Evolutionary conservation across 2,888 invertebrate genomes (phyloP).

Genomic region (Perithous albicinctus): DNA sequence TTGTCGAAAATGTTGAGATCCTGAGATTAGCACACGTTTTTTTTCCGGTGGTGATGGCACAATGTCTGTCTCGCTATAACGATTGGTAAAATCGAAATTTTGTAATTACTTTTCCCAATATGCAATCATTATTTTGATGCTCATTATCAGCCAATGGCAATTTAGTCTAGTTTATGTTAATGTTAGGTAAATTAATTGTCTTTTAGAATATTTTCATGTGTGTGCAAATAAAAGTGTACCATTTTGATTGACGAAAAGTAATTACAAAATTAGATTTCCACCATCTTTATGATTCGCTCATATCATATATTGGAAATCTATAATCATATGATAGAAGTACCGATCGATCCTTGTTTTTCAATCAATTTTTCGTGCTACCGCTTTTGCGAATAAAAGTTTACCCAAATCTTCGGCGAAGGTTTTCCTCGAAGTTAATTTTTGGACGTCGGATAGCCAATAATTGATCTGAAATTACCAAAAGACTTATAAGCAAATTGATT

Average conservation of each 20-base stretch:
- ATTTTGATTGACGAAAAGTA: neutral
- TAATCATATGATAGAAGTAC: conserved; percentile 28
- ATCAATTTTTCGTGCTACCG: conserved; percentile 40
- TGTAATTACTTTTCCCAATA: neutral
- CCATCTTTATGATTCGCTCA: neutral
- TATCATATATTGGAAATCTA: neutral
- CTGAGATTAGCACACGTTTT: conserved; percentile 5
- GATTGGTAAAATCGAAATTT: neutral
- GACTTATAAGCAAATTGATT: conserved; percentile 6
- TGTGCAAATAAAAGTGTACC: neutral
- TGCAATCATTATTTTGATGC: too few relatives aligned
- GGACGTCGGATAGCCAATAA: conserved; percentile 65
- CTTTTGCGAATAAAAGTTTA: conserved; percentile 64
- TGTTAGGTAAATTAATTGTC: neutral
- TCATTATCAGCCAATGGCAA: neutral
- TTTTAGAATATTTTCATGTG: neutral
- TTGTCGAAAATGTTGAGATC: neutral
- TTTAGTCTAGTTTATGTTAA: neutral
- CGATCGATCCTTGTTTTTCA: conserved; percentile 24
- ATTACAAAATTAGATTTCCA: neutral
- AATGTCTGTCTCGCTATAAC: conserved; percentile 1
- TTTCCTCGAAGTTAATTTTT: conserved; percentile 62
- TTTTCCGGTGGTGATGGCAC: conserved; percentile 19
- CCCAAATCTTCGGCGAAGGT: conserved; percentile 61
- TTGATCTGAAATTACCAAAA: conserved; percentile 62